These are phyloP conservation scores for Myotis daubentonii DNA, from an alignment of 2,797 vertebrate genomes.

Conservation along the genomic window DNA sequence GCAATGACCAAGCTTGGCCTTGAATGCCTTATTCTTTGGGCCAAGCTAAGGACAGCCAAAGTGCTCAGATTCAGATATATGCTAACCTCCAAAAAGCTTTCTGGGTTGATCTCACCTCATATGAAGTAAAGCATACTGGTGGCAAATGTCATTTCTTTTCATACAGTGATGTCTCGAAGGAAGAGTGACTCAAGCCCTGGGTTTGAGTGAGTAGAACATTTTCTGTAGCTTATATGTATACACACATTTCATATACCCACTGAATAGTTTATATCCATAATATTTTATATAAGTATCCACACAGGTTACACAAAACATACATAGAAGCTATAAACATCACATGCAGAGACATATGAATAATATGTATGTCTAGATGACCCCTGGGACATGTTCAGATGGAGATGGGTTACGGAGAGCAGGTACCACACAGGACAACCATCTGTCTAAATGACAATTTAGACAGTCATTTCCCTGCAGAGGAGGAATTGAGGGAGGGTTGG, in stretches of 20 bases:
- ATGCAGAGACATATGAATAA: conserved; percentile 5
- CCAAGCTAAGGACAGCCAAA: conserved; percentile 33
- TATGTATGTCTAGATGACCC: not conserved
- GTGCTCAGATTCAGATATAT: conserved; percentile 37
- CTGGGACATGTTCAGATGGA: conserved; percentile 28
- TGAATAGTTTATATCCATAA: conserved; percentile 15
- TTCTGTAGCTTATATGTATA: conserved; percentile 1
- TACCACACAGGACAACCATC: not conserved
- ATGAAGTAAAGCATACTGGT: not conserved
- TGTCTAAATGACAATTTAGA: conserved; percentile 6
- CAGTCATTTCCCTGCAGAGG: conserved; percentile 15
- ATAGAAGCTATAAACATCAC: not conserved
- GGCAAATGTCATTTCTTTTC: conserved; percentile 54
- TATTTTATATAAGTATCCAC: conserved; percentile 20
- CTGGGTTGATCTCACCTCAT: conserved; percentile 47
- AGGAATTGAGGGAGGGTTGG: not conserved
- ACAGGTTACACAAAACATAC: not conserved
- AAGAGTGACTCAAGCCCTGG: conserved; percentile 45
- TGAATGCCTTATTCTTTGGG: not conserved
- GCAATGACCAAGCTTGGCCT: conserved; percentile 9
- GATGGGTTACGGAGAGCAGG: not conserved
- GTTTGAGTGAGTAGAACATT: conserved; percentile 70
- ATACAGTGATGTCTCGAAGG: conserved; percentile 38
- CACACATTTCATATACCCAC: conserved; percentile 61
- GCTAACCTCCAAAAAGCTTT: conserved; percentile 61